These are phyloP conservation scores for Zoroaster sp. DNA, from an alignment of 53 echinoderm and acorn worm species.

Conservation along the genomic window DNA sequence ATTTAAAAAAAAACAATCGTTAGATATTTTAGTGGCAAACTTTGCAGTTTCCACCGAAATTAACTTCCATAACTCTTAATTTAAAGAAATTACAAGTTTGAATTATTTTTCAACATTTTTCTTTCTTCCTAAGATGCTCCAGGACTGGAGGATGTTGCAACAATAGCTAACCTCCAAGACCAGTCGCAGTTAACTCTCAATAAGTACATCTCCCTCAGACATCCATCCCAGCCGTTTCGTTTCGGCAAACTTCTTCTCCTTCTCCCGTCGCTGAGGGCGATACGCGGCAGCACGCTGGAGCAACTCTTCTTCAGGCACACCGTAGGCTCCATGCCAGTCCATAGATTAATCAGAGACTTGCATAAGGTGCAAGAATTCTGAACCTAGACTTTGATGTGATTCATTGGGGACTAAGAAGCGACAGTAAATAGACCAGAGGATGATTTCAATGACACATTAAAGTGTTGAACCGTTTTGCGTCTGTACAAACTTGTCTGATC, in stretches of 20 bases:
- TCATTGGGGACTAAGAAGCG: neutral
- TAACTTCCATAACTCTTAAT: no score
- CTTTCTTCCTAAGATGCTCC: constrained; percentile 54
- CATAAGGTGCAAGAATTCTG: constrained; percentile 43
- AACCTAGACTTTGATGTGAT: neutral
- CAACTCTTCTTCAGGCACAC: constrained; percentile 92
- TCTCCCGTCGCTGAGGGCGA: constrained; percentile 83
- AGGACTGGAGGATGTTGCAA: constrained; percentile 68
- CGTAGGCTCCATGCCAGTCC: constrained; percentile 82
- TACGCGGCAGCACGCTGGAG: constrained; percentile 85
- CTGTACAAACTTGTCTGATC: no score
- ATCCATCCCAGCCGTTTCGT: constrained; percentile 87
- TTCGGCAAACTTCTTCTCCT: constrained; percentile 92
- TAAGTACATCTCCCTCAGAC: constrained; percentile 81
- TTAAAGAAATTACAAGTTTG: no score
- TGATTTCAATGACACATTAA: neutral
- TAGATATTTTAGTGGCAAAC: no score
- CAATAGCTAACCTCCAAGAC: constrained; percentile 86
- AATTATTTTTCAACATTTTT: no score
- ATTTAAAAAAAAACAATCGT: no score
- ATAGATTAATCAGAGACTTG: constrained; percentile 57
- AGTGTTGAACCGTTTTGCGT: no score
- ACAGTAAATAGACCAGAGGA: neutral
- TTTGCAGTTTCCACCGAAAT: no score
- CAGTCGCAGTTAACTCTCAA: constrained; percentile 92